These are phyloP conservation scores for Cariama cristata DNA, from an alignment of 2,113 vertebrate genomes.

Conservation along the genomic window DNA sequence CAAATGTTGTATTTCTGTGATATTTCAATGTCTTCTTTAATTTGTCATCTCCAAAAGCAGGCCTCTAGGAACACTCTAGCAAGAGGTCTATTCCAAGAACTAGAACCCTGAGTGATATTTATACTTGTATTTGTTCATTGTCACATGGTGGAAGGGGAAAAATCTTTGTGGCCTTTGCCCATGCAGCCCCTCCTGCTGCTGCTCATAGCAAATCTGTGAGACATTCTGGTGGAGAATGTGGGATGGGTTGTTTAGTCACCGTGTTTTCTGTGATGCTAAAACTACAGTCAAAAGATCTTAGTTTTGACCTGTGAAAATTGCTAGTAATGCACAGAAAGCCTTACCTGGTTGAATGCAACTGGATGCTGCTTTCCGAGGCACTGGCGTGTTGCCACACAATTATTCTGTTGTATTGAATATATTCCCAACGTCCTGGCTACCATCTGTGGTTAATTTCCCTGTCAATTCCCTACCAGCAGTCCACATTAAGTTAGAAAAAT, in stretches of 20 bases:
- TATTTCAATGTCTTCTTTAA: neutral
- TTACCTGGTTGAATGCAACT: neutral
- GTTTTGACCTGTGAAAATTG: neutral
- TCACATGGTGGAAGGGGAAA: neutral
- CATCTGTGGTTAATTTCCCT: neutral
- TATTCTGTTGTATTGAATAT: neutral
- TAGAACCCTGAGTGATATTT: neutral
- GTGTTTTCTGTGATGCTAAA: neutral
- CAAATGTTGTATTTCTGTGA: neutral
- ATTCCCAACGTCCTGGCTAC: neutral
- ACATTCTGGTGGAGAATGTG: neutral
- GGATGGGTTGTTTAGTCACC: neutral
- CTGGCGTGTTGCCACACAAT: neutral
- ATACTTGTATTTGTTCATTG: neutral
- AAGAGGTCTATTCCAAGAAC: neutral
- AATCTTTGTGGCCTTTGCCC: neutral
- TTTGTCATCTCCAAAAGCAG: neutral
- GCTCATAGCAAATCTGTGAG: neutral
- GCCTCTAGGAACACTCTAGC: neutral
- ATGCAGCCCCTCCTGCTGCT: neutral
- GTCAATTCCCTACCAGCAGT: neutral
- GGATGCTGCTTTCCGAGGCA: neutral
- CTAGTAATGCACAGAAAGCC: neutral
- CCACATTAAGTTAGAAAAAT: neutral
- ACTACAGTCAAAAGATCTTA: neutral